Evolutionary conservation across 2,113 vertebrate species (phyloP), one percentile per base, ranked within the genome.

Genomic region (Esox niger): DNA sequence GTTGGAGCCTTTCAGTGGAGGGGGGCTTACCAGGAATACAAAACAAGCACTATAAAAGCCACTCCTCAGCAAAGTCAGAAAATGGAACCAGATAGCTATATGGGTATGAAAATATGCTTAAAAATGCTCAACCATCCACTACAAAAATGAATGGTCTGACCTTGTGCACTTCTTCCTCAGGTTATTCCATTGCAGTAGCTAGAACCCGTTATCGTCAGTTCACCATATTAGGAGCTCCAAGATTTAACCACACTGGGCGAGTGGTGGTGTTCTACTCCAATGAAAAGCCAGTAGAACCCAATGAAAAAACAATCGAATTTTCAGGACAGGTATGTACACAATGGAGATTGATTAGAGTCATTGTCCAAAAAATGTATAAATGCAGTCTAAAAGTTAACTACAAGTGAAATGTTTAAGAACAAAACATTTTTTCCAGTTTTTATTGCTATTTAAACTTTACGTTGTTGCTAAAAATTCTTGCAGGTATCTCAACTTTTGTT

Each of bases 1-100:
- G 81, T 90, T 30, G 90, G 90, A 58, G 89, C 88, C 1, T 88
- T 83, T 62, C 64, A 81, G 38, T 91, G 90, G 90, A 87, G 17
- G 66, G 90, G 90, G 63, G 87, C 87, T 8, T 88, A 68, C 31
- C 61, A 56, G 47, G 17, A 27, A 7, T 83, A 80, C 29, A 3
- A 2, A 13, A 0, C 0, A 0, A 0, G 0, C 0, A 4, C 21
- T 20, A 0, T 0, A 0, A 4, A 0, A 13, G 0, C 0, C 0
- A 0, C 0, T 1, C 60, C 71, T 17, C 71, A 57, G 66, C 25
- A 69, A 32, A 76, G 82, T 1, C 0, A 0, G 0, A 0, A 0
- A 1, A 66, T 75, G 9, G 55, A 74, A 1, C 1, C 59, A 25
- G 83, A 88, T 64, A 90, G 90, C 68, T 91, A 91, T 58, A 54